Conservation (phyloP, 2,113 vertebrate species). For the Irena cyanogastra region DNA sequence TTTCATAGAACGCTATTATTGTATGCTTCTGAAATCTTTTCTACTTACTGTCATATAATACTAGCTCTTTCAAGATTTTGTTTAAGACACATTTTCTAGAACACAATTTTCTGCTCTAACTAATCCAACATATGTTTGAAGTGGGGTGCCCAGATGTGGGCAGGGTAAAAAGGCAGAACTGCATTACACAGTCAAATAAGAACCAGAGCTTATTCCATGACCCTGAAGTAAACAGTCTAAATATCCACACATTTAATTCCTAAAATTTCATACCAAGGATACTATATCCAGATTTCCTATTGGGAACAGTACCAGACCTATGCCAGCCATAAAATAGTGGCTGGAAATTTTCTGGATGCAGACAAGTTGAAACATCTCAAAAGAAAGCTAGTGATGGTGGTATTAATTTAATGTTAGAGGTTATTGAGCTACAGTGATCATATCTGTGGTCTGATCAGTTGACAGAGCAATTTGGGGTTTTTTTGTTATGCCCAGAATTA, state of each 20-base stretch:
- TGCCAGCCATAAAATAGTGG: not conserved
- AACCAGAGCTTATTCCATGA: not conserved
- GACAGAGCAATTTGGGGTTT: not conserved
- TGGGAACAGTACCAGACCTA: not conserved
- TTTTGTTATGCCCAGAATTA: not conserved
- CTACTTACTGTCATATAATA: not conserved
- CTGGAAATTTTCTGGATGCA: not conserved
- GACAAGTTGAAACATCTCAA: not conserved
- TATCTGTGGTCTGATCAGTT: not conserved
- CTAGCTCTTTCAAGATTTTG: not conserved
- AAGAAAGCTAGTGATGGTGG: not conserved
- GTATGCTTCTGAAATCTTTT: not conserved
- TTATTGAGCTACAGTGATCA: not conserved
- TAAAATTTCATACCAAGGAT: not conserved
- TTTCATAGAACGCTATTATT: not conserved
- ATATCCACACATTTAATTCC: not conserved
- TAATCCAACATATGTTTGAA: not conserved
- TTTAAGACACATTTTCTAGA: not conserved
- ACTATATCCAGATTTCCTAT: not conserved
- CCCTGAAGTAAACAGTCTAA: not conserved
- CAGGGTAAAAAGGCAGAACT: not conserved
- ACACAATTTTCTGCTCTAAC: not conserved
- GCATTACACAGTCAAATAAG: not conserved
- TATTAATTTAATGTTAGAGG: not conserved
- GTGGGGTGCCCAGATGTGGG: not conserved